Base-by-base conservation (phyloP, 2,888 invertebrate species). In the Bembecia ichneumoniformis region DNA sequence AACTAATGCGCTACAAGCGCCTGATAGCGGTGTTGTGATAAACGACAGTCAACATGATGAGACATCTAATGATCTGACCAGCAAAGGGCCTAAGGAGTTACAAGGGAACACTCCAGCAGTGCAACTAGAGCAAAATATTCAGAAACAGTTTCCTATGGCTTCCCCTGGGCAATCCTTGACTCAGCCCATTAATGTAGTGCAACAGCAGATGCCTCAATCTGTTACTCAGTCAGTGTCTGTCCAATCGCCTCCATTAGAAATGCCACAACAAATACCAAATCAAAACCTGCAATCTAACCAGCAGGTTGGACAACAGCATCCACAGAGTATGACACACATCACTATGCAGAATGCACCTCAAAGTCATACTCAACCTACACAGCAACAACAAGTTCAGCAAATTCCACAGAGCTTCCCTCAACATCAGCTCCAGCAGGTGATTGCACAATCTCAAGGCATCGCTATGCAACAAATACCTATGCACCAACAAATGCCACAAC, bases 401-500 rank as follows among this genome's bases (percentile, higher is more conserved):
- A 83, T 87, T 51, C 83, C 88, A 13, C 89, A 89, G 64, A 88
- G 88, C 63, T 87, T 87, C 64, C 86, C 88, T 1, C 88, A 88
- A 58, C 87, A 87, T 61, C 88, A 89, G 58, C 58, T 88, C 46
- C 88, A 88, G 56, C 87, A 88, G 71, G 84, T 86, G 40, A 84
- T 88, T 50, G 82, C 87, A 43, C 87, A 87, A 59, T 72, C 84
- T 3, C 88, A 87, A 62, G 84, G 79, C 45, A 86, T 88, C 56
- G 70, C 86, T 35, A 84, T 88, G 79, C 88, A 87, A 62, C 88
- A 87, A 60, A 82, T 88, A 56, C 87, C 88, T 34, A 87, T 88
- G 81, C 87, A 87, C 52, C 88, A 87, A 58, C 87, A 83, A 58
- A 82, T 86, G 65, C 83, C 88, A 14, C 88, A 88, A 59, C 88